Evolutionary conservation across 2,113 vertebrate species (phyloP).

Genomic region (Oryzias woworae): DNA sequence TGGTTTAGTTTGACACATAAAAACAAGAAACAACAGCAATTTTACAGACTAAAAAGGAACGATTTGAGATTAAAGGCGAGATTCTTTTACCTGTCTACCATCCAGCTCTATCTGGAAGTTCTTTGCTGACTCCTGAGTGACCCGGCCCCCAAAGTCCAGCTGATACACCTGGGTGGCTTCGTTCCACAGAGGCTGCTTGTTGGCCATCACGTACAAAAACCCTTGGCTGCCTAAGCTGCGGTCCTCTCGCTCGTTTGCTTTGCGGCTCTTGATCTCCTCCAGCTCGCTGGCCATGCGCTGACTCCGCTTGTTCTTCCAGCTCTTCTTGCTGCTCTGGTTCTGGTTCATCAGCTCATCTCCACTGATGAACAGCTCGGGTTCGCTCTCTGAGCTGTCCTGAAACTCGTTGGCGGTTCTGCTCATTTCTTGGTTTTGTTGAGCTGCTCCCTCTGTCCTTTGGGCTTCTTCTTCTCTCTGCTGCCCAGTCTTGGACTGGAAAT

Average conservation of each 20-base stretch:
- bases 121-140: slow-evolving; percentile 98
- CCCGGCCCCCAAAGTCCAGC: slow-evolving; percentile 96
- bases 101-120: slow-evolving; percentile 99
- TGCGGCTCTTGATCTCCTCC: slow-evolving; percentile 94
- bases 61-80: background rate
- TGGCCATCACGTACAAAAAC: slow-evolving; percentile 98
- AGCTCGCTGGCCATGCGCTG: slow-evolving; percentile 88
- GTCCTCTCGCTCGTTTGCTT: slow-evolving; percentile 93
- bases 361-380: slow-evolving; percentile 95
- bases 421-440: slow-evolving; percentile 92
- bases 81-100: slow-evolving; percentile 87
- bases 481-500: slow-evolving; percentile 93
- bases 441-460: slow-evolving; percentile 92
- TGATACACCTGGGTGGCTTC: slow-evolving; percentile 99
- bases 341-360: slow-evolving; percentile 99
- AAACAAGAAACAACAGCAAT: background rate
- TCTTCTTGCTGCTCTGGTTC: slow-evolving; percentile 95
- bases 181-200: slow-evolving; percentile 97
- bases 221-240: slow-evolving; percentile 94
- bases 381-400: slow-evolving; percentile 98
- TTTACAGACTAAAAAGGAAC: background rate
- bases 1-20: too few species aligned
- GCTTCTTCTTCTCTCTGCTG: slow-evolving; percentile 96
- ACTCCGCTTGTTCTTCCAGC: slow-evolving; percentile 96
- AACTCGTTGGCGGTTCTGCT: slow-evolving; percentile 93